Evolutionary conservation across 2,797 vertebrate genomes (phyloP), one percentile per base, ranked within the genome.

Genomic region (Cryptoprocta ferox): DNA sequence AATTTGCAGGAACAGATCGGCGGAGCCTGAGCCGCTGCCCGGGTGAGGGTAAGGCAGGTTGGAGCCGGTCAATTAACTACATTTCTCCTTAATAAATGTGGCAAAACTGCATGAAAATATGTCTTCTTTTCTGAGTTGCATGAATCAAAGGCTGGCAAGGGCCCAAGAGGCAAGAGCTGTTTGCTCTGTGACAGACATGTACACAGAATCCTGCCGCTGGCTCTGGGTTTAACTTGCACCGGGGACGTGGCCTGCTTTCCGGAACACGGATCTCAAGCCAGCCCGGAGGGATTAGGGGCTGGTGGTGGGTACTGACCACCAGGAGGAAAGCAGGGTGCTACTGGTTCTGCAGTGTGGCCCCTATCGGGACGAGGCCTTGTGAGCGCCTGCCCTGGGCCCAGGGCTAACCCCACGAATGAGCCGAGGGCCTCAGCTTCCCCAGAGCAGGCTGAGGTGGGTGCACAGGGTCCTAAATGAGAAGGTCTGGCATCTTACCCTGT

Each of bases 81-180:
- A 89, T 94, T 98, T 97, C 75, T 91, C 80, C 56, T 95, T 97
- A 98, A 97, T 97, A 91, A 93, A 83, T 50, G 75, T 37, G 97
- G 94, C 88, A 97, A 95, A 97, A 82, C 10, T n/a, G 97, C 93
- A 59, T 91, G 92, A 93, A 98, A 98, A 98, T 56, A 73, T 90
- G 96, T 94, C 88, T 98, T 94, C 95, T 98, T 97, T 95, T 79
- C 81, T 96, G 97, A 97, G 96, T 98, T 96, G 96, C 68, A 50
- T 94, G 97, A 98, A 98, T 97, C 97, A 93, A 98, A 98, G 95
- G 50, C 89, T 93, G 97, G 97, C 78, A 87, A 61, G 93, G 71
- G 97, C 97, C 96, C 11, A 35, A 98, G 83, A 3, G 2, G 90
- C 90, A 79, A 96, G 97, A 97, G 93, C 80, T 90, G 59, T 97